Base-by-base conservation (phyloP, 2,113 vertebrate species). In the Poicephalus gulielmi region DNA sequence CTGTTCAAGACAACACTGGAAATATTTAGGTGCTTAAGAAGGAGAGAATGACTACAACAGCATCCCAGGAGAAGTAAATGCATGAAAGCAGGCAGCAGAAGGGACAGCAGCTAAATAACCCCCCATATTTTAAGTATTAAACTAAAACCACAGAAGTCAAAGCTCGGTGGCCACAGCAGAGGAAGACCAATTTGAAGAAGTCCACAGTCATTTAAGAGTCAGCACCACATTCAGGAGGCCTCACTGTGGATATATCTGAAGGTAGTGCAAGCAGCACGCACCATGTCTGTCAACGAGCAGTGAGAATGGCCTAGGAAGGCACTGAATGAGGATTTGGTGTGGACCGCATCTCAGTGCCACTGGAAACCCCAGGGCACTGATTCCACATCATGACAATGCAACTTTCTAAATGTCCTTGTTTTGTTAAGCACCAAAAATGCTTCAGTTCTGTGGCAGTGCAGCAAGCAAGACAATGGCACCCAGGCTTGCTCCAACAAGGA, bases 241-340 rank as follows among this genome's bases (percentile, higher is more conserved):
- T 63, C 3, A 1, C 9, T 33, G 35, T 7, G 39, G 62, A 55
- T 16, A 10, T n/a, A 12, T 11, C n/a, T 43, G 31, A 37, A 79
- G 35, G 35, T 1, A 15, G 73, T 50, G 73, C 68, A 25, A 75
- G 43, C 31, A 7, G n/a, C 27, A n/a, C 47, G n/a, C 1, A 0
- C 17, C 20, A 7, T 0, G 2, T 11, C 55, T 39, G 30, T 11
- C 53, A 44, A 5, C 0, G 3, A 15, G 33, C 57, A 59, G 57
- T 35, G 33, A 59, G n/a, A 59, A 59, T 6, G 22, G 84, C 44
- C 83, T 35, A 16, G 77, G 74, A 39, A 41, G 52, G 81, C 81
- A 6, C 76, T 4, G 39, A 1, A 1, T 0, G 73, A 37, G 1
- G 14, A 20, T 16, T 3, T 12, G 82, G 59, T 37, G 2, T 19